Percentiles rank a stretch among this genome's conserved stretches.
These are phyloP conservation scores for Graptemys geographica DNA, from an alignment of 2,797 vertebrate genomes.

Conservation along the genomic window DNA sequence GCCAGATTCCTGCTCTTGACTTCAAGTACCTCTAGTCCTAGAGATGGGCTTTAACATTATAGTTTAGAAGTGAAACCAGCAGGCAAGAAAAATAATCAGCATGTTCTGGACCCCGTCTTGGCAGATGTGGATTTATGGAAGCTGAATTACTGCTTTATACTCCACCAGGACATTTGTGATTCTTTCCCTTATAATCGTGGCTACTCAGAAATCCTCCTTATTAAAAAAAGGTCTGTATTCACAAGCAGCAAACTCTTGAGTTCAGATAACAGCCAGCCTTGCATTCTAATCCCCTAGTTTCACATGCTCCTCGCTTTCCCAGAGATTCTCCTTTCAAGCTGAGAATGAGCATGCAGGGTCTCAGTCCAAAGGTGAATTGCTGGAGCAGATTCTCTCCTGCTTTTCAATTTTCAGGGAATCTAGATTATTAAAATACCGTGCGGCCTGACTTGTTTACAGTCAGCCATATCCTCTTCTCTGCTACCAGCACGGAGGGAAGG, in stretches of 20 bases:
- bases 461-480: not conserved
- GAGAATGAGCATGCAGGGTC: not conserved
- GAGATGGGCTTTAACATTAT: accelerated
- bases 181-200: not conserved
- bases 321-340: not conserved
- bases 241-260: not conserved
- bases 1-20: not conserved
- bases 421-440: not conserved
- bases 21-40: not conserved
- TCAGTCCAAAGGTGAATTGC: not conserved
- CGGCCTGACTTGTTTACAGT: not conserved
- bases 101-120: not conserved
- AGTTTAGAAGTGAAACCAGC: not conserved
- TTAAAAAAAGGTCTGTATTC: not conserved
- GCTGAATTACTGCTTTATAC: not conserved
- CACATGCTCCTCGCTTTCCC: not conserved
- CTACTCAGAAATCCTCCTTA: not conserved
- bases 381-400: not conserved
- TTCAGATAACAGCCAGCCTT: not conserved
- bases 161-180: not conserved
- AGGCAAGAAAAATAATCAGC: not conserved
- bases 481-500: not conserved
- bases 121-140: not conserved
- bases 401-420: not conserved
- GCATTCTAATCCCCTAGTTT: not conserved